Conservation (phyloP, 2,113 vertebrate genomes). For the Arizona elegans region DNA sequence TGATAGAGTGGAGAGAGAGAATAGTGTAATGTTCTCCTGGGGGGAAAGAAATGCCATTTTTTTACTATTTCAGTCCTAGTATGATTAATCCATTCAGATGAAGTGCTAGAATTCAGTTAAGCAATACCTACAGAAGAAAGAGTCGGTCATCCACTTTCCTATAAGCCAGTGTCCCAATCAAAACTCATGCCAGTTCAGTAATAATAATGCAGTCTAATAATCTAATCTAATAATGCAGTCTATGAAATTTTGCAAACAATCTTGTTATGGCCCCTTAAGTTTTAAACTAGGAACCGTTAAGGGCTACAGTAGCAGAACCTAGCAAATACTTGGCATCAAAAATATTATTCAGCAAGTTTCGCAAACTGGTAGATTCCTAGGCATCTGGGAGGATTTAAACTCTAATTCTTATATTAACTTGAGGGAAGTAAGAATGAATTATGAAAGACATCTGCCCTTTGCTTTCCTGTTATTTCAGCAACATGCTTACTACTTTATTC, state of each 20-base stretch:
- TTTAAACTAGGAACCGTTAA: neutral
- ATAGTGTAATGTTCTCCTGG: neutral
- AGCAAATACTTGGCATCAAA: neutral
- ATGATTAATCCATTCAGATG: neutral
- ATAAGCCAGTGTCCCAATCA: neutral
- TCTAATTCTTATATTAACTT: neutral
- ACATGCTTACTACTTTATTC: neutral
- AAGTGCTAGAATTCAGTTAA: neutral
- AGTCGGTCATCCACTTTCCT: neutral
- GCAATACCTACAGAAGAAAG: neutral
- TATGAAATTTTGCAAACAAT: neutral
- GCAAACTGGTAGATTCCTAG: neutral
- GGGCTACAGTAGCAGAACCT: neutral
- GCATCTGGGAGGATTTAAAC: neutral
- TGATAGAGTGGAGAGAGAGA: neutral
- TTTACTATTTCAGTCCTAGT: neutral
- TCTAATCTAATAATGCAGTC: neutral
- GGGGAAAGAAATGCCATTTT: neutral
- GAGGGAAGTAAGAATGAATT: neutral
- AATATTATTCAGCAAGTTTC: neutral
- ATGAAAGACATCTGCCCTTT: neutral
- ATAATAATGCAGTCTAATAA: neutral
- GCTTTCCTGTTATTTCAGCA: neutral
- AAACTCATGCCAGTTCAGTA: neutral
- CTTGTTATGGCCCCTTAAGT: neutral